Percentiles rank a stretch among this genome's conserved stretches.
Conservation (phyloP, 1,140 invertebrate genomes). For the Lethrus apterus region DNA sequence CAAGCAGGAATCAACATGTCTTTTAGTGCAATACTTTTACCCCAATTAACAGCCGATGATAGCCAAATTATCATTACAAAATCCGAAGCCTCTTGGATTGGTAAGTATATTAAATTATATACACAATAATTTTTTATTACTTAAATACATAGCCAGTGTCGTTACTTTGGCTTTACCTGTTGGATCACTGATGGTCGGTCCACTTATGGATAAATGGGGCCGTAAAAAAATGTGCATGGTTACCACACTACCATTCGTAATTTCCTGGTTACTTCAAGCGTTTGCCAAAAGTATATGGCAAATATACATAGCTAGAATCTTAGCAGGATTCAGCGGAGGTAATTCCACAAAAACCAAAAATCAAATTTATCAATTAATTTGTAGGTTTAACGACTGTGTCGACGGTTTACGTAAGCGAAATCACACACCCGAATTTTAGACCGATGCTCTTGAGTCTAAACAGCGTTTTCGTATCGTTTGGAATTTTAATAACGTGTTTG, state of each 20-base stretch:
- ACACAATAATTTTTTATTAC: conserved; percentile 29
- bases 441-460: conserved; percentile 50
- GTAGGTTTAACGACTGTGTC: conserved; percentile 46
- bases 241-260: conserved; percentile 47
- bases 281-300: conserved; percentile 36
- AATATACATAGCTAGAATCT: conserved; percentile 45
- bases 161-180: conserved; percentile 48
- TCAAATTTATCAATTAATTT: conserved; percentile 12
- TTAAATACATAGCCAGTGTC: conserved; percentile 52
- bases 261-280: conserved; percentile 52
- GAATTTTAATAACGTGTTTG: conserved; percentile 48
- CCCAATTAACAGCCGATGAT: conserved; percentile 38
- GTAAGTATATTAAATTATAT: conserved; percentile 29
- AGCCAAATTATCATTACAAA: conserved; percentile 31
- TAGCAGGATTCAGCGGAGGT: conserved; percentile 47
- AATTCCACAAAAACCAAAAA: conserved; percentile 16
- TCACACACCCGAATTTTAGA: conserved; percentile 45
- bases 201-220: conserved; percentile 58
- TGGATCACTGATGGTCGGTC: conserved; percentile 47
- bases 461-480: conserved; percentile 50
- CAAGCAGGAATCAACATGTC: conserved; percentile 49
- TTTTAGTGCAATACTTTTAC: conserved; percentile 46
- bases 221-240: conserved; percentile 50
- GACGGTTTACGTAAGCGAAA: conserved; percentile 52
- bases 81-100: conserved; percentile 46